A percentile compares a stretch with the other conserved stretches of the same genome.
These are phyloP conservation scores for Drosophila sp. DNA, from an alignment of 1,140 invertebrate genomes.

Conservation along the genomic window DNA sequence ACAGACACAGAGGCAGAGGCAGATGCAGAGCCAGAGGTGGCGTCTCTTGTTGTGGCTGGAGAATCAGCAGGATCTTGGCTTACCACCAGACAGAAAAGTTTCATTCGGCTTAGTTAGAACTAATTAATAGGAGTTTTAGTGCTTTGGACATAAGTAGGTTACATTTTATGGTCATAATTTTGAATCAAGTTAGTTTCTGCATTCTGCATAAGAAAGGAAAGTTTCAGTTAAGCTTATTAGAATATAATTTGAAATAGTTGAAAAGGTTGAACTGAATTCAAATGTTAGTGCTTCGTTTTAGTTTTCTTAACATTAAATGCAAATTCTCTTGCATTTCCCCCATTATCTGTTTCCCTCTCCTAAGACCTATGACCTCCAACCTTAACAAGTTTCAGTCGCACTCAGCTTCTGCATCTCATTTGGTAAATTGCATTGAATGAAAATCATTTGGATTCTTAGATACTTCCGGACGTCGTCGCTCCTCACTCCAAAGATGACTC, in stretches of 20 bases:
- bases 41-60: constrained; percentile 1
- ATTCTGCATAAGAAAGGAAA: not conserved
- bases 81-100: not conserved
- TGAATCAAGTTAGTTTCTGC: not conserved
- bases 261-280: too few species aligned
- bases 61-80: not conserved
- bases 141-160: constrained; percentile 8
- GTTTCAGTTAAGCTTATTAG: not conserved
- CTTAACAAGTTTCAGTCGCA: not conserved
- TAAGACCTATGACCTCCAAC: not conserved
- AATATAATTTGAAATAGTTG: not conserved
- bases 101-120: not conserved
- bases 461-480: not conserved
- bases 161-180: constrained; percentile 16
- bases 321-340: not conserved
- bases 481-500: not conserved
- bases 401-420: not conserved
- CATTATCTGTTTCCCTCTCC: not conserved
- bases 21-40: constrained; percentile 3
- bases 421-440: not conserved
- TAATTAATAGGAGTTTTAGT: constrained; percentile 21
- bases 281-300: too few species aligned
- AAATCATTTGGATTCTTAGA: constrained; percentile 6
- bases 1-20: constrained; percentile 42
- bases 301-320: not conserved